Evolutionary conservation across 1,140 invertebrate species (phyloP).

Genomic region (Drosophila watanabei): DNA sequence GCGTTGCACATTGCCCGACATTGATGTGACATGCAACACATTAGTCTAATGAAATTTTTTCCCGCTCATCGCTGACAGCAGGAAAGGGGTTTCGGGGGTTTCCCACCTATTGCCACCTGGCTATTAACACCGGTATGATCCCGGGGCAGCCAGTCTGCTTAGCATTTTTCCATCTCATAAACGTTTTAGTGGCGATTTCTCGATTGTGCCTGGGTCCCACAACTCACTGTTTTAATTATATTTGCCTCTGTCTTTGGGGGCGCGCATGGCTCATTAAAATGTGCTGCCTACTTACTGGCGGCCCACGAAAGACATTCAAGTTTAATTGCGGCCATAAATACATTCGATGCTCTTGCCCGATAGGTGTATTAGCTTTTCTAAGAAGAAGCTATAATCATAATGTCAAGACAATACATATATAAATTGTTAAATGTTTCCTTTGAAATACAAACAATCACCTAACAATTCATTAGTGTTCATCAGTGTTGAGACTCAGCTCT

Average conservation of each 20-base stretch:
- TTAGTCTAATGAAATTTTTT: constrained; percentile 77
- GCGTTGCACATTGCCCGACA: constrained; percentile 53
- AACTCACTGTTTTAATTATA: constrained; percentile 72
- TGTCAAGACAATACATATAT: background rate
- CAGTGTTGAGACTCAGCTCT: background rate
- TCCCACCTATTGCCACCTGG: constrained; percentile 9
- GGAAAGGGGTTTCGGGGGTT: constrained; percentile 2
- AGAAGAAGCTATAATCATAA: too few species aligned
- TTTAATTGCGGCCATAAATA: constrained; percentile 78
- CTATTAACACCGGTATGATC: constrained; percentile 27
- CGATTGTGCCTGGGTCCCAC: constrained; percentile 8
- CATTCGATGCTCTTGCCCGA: constrained; percentile 5
- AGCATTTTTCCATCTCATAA: constrained; percentile 38
- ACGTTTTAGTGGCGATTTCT: constrained; percentile 15
- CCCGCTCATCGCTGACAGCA: background rate
- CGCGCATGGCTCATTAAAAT: constrained; percentile 63
- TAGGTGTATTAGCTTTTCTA: background rate
- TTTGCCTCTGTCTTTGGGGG: constrained; percentile 44
- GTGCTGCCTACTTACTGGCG: constrained; percentile 62
- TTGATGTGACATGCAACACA: constrained; percentile 80
- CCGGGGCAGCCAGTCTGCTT: background rate
- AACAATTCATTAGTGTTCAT: background rate
- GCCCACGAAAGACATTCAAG: constrained; percentile 58
- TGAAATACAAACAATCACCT: background rate
- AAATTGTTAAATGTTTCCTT: too few species aligned